Evolutionary conservation across 2,797 vertebrate species (phyloP).

Genomic region (Gymnothorax javanicus): DNA sequence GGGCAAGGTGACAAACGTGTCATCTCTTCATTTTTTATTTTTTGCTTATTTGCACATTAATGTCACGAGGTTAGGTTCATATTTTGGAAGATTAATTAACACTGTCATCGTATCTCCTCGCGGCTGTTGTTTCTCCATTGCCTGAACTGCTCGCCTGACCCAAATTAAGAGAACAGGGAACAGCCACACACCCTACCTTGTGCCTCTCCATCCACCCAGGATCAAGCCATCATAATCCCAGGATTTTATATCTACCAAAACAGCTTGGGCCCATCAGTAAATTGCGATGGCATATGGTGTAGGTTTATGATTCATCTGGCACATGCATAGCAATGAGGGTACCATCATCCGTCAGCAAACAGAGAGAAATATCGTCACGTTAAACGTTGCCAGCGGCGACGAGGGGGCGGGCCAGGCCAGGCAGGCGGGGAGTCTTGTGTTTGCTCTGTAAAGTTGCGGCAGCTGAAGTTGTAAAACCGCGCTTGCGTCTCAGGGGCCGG

Average conservation of each 20-base stretch:
- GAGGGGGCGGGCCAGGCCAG: conserved; percentile 49
- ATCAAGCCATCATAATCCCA: conserved; percentile 89
- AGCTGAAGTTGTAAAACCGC: conserved; percentile 63
- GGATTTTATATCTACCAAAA: conserved; percentile 96
- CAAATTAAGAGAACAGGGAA: conserved; percentile 65
- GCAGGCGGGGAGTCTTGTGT: conserved; percentile 57
- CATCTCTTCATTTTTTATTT: conserved; percentile 49
- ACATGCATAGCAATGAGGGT: conserved; percentile 84
- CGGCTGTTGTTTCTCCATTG: neutral
- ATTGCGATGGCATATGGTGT: conserved; percentile 97
- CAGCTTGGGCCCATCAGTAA: conserved; percentile 99
- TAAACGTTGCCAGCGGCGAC: conserved; percentile 66
- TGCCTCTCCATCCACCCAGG: conserved; percentile 75
- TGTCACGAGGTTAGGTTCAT: conserved; percentile 49
- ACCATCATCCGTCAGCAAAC: conserved; percentile 85
- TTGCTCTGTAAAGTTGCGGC: conserved; percentile 61
- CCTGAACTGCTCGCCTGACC: conserved; percentile 55
- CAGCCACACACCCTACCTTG: conserved; percentile 63
- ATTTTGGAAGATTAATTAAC: conserved; percentile 49
- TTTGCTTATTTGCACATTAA: conserved; percentile 45
- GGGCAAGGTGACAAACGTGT: conserved; percentile 65
- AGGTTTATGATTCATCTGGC: conserved; percentile 99
- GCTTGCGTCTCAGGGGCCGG: conserved; percentile 30
- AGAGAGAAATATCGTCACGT: conserved; percentile 76
- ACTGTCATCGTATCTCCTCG: conserved; percentile 38